Base-by-base conservation (phyloP, 1,140 invertebrate genomes). In the Drosophila athabasca region DNA sequence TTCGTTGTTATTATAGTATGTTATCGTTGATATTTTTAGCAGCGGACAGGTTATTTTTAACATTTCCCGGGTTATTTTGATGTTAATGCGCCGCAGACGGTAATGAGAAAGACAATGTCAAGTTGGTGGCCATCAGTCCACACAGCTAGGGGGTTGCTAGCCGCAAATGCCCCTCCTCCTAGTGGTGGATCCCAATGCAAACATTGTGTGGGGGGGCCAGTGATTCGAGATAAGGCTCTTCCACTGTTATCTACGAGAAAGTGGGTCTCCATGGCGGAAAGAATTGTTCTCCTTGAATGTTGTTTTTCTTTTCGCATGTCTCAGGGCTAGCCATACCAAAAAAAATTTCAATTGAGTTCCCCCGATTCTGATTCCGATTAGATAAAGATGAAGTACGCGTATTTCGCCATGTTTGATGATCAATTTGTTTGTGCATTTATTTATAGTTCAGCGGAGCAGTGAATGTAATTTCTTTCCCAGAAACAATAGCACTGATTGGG, bases 1-100 rank as follows among this genome's bases (percentile, higher is more conserved):
- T 58, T 59, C 54, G 35, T 39, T 39, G 35, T 39, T 39, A 5
- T 39, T 39, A 13, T 39, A 39, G 11, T 39, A 5, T 39, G 41
- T 51, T 45, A 39, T 29, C 49, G 29, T 31, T 6, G 61, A 24
- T 78, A 76, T 58, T 68, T 76, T 64, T 83, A 85, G 51, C 66
- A 19, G 51, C 53, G 66, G 26, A 60, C 61, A 64, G 61, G 58
- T 62, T 84, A 84, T 77, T 87, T 81, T 77, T 73, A 68, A 39
- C 69, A 35, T 31, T 62, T 22, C 31, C 26, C 29, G 46, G 43
- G 48, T 57, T 84, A 74, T 81, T 85, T 73, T 19, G 41, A 43
- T 24, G 31, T 62, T 62, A 76, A 68, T 76, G 65, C 70, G 71
- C 24, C 61, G 35, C 52, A 55, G 61, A 59, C 61, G 71, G 52